Evolutionary conservation across 1,140 invertebrate species (phyloP), one percentile per base, ranked within the genome.

Genomic region (Centruroides vittatus): DNA sequence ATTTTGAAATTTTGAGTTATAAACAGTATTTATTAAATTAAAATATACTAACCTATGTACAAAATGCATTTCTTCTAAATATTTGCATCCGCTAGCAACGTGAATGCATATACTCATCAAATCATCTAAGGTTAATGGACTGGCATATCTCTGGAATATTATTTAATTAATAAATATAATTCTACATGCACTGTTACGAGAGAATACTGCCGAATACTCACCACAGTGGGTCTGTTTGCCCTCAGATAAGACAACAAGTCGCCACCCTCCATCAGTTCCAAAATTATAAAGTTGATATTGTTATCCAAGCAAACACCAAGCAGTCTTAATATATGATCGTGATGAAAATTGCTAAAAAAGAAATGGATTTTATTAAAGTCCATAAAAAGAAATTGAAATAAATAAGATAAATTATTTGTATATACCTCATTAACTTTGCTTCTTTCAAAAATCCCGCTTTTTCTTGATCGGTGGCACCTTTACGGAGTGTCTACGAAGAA

Each of bases 231-330:
- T 60, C 91, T 76, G 64, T 85, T 87, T 1, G 81, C 57, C 35
- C 91, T 76, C 10, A 98, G 76, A 74, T 93, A 98, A 52, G 86
- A 90, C 0, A 96, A 77, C 36, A 98, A 75, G 76, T 98, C 94
- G 0, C 95, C 93, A 1, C 86, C 91, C 74, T 95, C 88, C 96
- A 99, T 98, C 8, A 98, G 78, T 74, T 99, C 95, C 77, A 98
- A 83, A 13, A 99, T 86, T 52, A 98, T 84, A 66, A 92, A 90
- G 66, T 91, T 88, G 10, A 90, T 85, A 70, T 96, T 91, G 57
- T 88, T 87, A 71, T 98, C 91, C 3, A 95, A 78, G 72, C 93
- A 97, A 3, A 98, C 89, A 0, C 94, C 95, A 4, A 98, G 77
- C 6, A 98, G 77, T 67, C 88, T 81, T 6, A 98, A 75, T 47